These are phyloP conservation scores for Trogon surrucura DNA, from an alignment of 2,113 vertebrate species.

Conservation along the genomic window DNA sequence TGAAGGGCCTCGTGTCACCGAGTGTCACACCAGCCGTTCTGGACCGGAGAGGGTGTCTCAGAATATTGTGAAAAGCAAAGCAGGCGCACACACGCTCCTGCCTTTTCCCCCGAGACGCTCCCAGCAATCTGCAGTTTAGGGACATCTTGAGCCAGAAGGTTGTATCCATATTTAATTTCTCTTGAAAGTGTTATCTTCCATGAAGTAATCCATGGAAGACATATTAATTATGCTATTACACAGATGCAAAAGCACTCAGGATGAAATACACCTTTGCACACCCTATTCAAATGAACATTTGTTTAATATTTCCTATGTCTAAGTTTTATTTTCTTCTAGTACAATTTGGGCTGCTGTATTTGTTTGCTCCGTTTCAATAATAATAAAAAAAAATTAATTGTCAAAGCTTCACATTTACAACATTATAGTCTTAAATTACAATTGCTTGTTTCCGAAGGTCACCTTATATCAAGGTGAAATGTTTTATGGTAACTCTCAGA, in stretches of 20 bases:
- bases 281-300: not conserved
- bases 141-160: constrained; percentile 41
- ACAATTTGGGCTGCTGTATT: not conserved
- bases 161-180: constrained; percentile 45
- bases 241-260: not conserved
- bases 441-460: not conserved
- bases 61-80: not conserved
- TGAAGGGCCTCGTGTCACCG: not conserved
- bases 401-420: not conserved
- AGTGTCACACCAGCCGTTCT: not conserved
- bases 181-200: not conserved
- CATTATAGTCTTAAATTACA: not conserved
- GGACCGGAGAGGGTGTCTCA: not conserved
- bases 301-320: not conserved
- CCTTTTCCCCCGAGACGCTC: not conserved
- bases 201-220: constrained; percentile 11
- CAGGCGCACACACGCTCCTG: not conserved
- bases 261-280: not conserved
- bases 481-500: not conserved
- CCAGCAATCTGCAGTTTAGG: constrained; percentile 30
- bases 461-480: not conserved
- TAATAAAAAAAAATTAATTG: not conserved
- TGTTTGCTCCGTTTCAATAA: not conserved
- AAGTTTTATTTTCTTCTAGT: not conserved
- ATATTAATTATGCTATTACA: not conserved